These are phyloP conservation scores for Hydropsyche tenuis DNA, from an alignment of 1,140 invertebrate genomes.

Conservation along the genomic window DNA sequence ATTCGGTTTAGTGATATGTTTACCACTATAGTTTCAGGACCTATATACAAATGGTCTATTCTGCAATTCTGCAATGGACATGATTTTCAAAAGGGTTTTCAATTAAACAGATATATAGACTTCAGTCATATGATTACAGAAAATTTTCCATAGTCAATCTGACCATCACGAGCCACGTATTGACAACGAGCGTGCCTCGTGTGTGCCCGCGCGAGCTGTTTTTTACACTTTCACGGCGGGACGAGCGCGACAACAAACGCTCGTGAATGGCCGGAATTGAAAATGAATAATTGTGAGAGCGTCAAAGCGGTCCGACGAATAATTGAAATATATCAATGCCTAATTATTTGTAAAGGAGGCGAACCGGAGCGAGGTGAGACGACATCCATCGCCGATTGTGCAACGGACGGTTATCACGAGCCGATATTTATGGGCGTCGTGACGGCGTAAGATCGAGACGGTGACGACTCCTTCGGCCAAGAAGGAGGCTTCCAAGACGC, in stretches of 20 bases:
- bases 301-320: slow-evolving; percentile 35
- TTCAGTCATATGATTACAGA: no score
- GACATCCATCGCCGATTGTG: slow-evolving; percentile 45
- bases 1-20: no score
- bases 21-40: no score
- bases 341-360: slow-evolving; percentile 47
- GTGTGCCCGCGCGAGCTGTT: background rate
- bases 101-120: no score
- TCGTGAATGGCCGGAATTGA: slow-evolving; percentile 44
- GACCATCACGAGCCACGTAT: slow-evolving; percentile 22
- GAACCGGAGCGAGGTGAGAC: slow-evolving; percentile 43
- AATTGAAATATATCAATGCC: slow-evolving; percentile 50
- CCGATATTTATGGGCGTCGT: slow-evolving; percentile 44
- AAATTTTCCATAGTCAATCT: no score
- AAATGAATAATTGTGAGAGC: slow-evolving; percentile 49
- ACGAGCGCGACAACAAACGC: background rate
- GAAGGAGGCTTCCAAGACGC: no score
- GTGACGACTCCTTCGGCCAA: slow-evolving; percentile 2
- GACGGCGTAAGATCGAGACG: slow-evolving; percentile 38
- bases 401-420: slow-evolving; percentile 37
- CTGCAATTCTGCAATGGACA: no score
- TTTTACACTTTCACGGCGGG: slow-evolving; percentile 42
- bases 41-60: no score
- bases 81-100: no score
- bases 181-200: slow-evolving; percentile 16